Base-by-base conservation (phyloP, 2,797 vertebrate species). In the Sebastes diaconus region DNA sequence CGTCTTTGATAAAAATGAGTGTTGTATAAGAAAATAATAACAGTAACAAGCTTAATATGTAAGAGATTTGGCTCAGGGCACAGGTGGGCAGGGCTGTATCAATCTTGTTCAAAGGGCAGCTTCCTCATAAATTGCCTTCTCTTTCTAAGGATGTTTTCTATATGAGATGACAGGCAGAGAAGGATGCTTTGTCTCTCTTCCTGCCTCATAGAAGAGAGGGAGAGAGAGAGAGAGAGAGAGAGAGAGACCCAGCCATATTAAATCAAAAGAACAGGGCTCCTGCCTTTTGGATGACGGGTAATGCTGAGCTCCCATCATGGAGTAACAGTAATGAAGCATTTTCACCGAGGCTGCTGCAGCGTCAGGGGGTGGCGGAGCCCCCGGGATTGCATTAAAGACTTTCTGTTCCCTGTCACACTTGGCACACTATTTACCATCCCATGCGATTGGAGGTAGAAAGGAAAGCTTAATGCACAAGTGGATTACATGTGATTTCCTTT, bases 251-350 rank as follows among this genome's bases (percentile, higher is more conserved):
- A 76, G 65, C 13, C 4, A 78, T 54, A 77, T 77, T 85, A 87
- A 90, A 90, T 90, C 80, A 91, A 84, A 85, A 69, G 67, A 87
- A 86, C 70, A 84, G 64, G 24, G 75, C 57, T 75, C 74, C 73
- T 85, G 72, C 70, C 79, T 88, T 81, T 80, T 86, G 83, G 84
- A 61, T 89, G 88, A 83, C 42, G 64, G 78, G 76, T 73, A 75
- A 84, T 78, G 74, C 72, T 77, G 86, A 85, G 85, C 77, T 90
- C 70, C 81, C 73, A 82, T 88, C 80, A 85, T 66, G 70, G 68
- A 92, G 82, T 55, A 79, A 88, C 87, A 77, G 75, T 82, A 89
- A 92, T 91, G 88, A 88, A 88, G 83, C 76, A 74, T 85, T 85
- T 83, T 81, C 75, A 81, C 36, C 3, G 78, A 79, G 76, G 46